Evolutionary conservation across 1,140 invertebrate genomes (phyloP), one percentile per base, ranked within the genome.

Genomic region (Drosophila pallidifrons): DNA sequence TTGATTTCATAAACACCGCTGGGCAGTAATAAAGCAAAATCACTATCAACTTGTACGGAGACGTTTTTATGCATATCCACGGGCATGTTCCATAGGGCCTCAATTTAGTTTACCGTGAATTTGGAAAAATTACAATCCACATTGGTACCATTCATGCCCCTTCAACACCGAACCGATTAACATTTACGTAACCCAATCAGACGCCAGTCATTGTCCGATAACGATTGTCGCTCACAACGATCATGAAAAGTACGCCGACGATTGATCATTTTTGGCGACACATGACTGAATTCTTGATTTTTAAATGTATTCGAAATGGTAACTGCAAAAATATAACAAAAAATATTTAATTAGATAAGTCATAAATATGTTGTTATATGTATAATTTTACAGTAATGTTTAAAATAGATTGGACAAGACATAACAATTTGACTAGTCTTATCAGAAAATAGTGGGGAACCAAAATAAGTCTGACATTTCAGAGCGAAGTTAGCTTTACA

Each of bases 11-110:
- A 96, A 80, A 94, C 94, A 90, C 94, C 94, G 92, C 95, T 94
- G 71, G 95, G 95, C 77, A 96, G 93, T 76, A 95, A 93, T 93
- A 95, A 93, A 79, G 95, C 95, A 93, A 96, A 95, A 94, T 96
- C 95, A 95, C 95, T 95, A 94, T 95, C 95, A 92, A 95, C 95
- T 95, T 96, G 95, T 92, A 96, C 95, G 91, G 95, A 95, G 79
- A 96, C 95, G 94, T 95, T 96, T 94, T 95, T 95, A 94, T 94
- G 94, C 94, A 94, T 94, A 94, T 94, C 94, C 83, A 89, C 69
- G 76, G 89, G 89, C 89, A 91, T 87, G 83, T 83, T 87, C 83
- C 83, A 87, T 87, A 71, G 59, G 66, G 51, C 57, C 65, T 65
- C 65, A 59, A 38, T 43, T 71, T 64, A 64, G 16, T 63, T 54